Evolutionary conservation across 2,888 invertebrate genomes (phyloP).

Genomic region (Slavum lentiscoides): DNA sequence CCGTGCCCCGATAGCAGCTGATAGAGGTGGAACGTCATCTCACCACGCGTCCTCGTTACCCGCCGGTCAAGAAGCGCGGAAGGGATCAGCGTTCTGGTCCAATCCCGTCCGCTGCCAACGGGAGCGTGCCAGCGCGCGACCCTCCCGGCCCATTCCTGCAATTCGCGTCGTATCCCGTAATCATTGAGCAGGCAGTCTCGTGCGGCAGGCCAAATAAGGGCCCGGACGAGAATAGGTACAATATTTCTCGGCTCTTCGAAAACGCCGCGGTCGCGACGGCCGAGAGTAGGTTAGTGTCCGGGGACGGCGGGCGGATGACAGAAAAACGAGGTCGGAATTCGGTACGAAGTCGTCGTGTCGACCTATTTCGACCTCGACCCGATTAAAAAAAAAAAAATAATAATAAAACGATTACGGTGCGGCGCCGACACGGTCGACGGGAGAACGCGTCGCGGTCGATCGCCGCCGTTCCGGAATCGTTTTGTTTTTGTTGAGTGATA

Average conservation of each 20-base stretch:
- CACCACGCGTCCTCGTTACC: no score
- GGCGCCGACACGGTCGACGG: background rate
- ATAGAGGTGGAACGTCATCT: no score
- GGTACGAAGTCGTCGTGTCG: background rate
- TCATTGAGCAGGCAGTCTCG: constrained; percentile 2
- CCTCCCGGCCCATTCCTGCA: no score
- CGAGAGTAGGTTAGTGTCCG: no score
- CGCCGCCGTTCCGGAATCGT: background rate
- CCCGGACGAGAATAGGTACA: constrained; percentile 7
- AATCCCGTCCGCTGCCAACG: no score
- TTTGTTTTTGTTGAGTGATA: background rate
- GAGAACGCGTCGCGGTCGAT: background rate
- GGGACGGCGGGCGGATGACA: background rate
- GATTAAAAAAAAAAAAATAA: background rate
- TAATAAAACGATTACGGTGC: background rate
- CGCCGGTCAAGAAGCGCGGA: no score
- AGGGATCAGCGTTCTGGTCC: no score
- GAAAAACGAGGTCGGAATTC: background rate
- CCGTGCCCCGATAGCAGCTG: no score
- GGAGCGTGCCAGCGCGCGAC: no score
- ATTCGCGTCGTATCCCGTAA: constrained; percentile 3
- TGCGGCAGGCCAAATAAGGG: no score
- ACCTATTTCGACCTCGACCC: background rate
- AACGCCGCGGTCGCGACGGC: background rate
- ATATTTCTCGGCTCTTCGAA: background rate